Evolutionary conservation across 2,113 vertebrate species (phyloP).

Genomic region (Suricata suricatta): DNA sequence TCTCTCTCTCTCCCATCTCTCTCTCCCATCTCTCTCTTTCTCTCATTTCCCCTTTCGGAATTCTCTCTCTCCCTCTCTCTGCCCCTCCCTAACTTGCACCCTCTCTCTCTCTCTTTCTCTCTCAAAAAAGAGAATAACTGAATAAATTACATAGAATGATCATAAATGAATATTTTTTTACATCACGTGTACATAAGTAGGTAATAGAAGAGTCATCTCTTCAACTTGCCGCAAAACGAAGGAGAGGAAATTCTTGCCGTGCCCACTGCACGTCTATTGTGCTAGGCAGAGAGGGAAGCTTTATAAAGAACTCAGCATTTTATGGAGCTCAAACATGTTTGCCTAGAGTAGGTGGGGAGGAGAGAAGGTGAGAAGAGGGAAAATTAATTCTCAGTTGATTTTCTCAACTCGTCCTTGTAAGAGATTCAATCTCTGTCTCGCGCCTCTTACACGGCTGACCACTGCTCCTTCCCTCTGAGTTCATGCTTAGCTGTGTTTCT

Average conservation of each 20-base stretch:
- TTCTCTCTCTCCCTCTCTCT: no score
- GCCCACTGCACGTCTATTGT: not conserved
- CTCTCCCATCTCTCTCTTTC: no score
- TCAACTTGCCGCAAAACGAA: not conserved
- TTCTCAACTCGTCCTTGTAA: not conserved
- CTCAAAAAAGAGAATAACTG: not conserved
- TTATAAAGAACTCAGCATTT: not conserved
- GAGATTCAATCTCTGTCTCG: not conserved
- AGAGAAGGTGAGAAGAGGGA: not conserved
- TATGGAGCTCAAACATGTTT: not conserved
- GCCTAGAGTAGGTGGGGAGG: not conserved
- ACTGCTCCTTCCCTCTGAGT: not conserved
- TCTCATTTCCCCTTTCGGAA: no score
- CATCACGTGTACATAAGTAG: not conserved
- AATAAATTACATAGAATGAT: not conserved
- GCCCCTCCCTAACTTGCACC: no score
- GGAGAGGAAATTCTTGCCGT: not conserved
- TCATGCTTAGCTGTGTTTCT: not conserved
- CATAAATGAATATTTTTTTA: slow-evolving; percentile 36
- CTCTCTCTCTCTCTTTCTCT: no score
- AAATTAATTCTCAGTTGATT: not conserved
- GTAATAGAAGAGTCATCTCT: not conserved
- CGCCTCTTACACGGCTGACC: not conserved
- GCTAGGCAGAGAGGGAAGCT: not conserved
- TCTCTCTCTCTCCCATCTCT: no score